phyloP scores from a whole-genome alignment of 2,113 vertebrate genomes.

The Salvelinus namaycush region DNA sequence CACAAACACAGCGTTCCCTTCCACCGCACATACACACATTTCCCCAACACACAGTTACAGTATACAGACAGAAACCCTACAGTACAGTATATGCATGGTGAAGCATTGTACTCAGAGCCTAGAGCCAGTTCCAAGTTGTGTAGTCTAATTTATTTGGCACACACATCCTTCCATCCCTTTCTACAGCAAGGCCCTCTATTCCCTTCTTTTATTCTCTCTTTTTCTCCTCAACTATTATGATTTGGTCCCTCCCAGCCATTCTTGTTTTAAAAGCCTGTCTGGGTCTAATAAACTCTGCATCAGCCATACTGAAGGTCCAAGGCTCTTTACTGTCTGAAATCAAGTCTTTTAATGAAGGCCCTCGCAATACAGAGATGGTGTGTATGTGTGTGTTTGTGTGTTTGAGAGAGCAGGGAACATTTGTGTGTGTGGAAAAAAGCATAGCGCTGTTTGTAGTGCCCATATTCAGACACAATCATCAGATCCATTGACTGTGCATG shows the following conservation, averaged over 20 bases:
- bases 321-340: constrained; percentile 39
- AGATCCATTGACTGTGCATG: neutral
- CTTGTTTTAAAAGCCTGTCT: constrained; percentile 30
- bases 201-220: constrained; percentile 30
- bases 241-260: constrained; percentile 44
- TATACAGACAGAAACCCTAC: neutral
- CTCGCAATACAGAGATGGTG: neutral
- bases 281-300: constrained; percentile 44
- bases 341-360: constrained; percentile 35
- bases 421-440: neutral
- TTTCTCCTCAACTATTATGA: constrained; percentile 46
- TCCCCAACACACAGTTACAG: neutral
- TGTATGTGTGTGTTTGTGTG: neutral
- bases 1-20: neutral
- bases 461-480: too few species aligned
- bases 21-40: neutral
- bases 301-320: constrained; percentile 48
- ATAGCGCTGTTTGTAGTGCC: too few species aligned
- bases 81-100: neutral
- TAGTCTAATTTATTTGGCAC: constrained; percentile 42
- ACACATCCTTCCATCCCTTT: constrained; percentile 13
- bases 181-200: constrained; percentile 35
- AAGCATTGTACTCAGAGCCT: neutral
- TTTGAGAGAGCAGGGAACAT: neutral
- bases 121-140: constrained; percentile 12